phyloP scores from a whole-genome alignment of 2,797 vertebrate genomes.

The Lacerta bilineata region DNA sequence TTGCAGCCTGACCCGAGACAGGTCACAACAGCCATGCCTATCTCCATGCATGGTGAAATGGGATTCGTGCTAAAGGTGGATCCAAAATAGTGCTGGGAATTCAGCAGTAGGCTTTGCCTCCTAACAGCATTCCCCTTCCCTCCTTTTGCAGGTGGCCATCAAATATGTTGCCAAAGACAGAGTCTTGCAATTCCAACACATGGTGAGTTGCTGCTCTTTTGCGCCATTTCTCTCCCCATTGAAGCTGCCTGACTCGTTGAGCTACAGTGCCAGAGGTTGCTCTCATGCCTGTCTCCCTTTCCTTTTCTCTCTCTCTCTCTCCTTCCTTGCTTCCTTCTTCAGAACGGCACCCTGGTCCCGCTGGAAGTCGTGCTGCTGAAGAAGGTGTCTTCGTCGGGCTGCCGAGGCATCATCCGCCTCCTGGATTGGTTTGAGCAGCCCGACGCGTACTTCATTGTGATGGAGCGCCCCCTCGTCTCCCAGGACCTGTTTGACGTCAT shows the following conservation, averaged over 20 bases:
- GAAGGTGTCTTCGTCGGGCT: slow-evolving; percentile 62
- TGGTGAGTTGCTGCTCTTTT: slow-evolving; percentile 46
- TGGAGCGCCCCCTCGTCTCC: slow-evolving; percentile 61
- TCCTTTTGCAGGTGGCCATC: slow-evolving; percentile 62
- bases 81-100: neutral
- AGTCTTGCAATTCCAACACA: slow-evolving; percentile 58
- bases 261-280: no score
- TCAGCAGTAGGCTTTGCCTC: neutral
- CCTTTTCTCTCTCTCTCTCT: neutral
- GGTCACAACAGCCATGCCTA: no score
- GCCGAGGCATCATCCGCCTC: slow-evolving; percentile 61
- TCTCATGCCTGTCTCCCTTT: no score
- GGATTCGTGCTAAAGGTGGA: no score
- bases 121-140: neutral
- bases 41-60: no score
- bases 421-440: slow-evolving; percentile 69
- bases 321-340: neutral
- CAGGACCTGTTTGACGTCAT: slow-evolving; percentile 71
- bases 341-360: slow-evolving; percentile 64
- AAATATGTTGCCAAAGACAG: slow-evolving; percentile 65
- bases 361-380: slow-evolving; percentile 66
- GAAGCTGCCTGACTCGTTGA: neutral
- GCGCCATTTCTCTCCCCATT: neutral
- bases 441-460: slow-evolving; percentile 64
- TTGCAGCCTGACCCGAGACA: no score